These are phyloP conservation scores for Galaxea fascicularis DNA, from an alignment of 92 coral and sea anemone species.

Conservation along the genomic window DNA sequence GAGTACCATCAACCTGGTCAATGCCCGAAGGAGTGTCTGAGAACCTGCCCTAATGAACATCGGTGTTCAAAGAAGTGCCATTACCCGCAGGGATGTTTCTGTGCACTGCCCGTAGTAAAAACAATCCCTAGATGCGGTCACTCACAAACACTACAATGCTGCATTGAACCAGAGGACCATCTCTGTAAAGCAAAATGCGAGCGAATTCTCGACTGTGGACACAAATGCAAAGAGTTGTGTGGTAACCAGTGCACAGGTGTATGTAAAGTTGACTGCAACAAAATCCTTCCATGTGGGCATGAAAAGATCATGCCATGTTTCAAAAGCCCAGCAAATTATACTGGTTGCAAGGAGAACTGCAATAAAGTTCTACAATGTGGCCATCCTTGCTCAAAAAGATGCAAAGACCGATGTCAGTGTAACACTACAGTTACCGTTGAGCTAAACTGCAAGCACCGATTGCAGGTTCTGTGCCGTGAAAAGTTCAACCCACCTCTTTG, in stretches of 20 bases:
- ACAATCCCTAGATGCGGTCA: slow-evolving; percentile 70
- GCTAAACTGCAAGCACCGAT: slow-evolving; percentile 5
- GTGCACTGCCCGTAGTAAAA: slow-evolving; percentile 48
- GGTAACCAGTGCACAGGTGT: slow-evolving; percentile 24
- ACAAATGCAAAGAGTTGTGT: slow-evolving; percentile 14
- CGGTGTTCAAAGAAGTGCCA: slow-evolving; percentile 66
- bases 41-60: slow-evolving; percentile 33
- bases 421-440: slow-evolving; percentile 13
- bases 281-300: slow-evolving; percentile 59
- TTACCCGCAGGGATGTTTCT: slow-evolving; percentile 55
- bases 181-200: slow-evolving; percentile 67
- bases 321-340: not conserved
- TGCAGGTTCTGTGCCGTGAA: not conserved
- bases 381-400: slow-evolving; percentile 67
- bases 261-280: slow-evolving; percentile 44
- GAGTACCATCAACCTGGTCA: slow-evolving; percentile 41
- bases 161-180: slow-evolving; percentile 44
- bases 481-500: not conserved
- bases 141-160: slow-evolving; percentile 59
- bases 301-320: slow-evolving; percentile 36
- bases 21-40: slow-evolving; percentile 36
- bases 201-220: slow-evolving; percentile 65
- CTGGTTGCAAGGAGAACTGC: not conserved
- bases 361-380: slow-evolving; percentile 61
- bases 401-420: slow-evolving; percentile 25